These are phyloP conservation scores for Tribolium madens DNA, from an alignment of 1,140 invertebrate species.

Conservation along the genomic window DNA sequence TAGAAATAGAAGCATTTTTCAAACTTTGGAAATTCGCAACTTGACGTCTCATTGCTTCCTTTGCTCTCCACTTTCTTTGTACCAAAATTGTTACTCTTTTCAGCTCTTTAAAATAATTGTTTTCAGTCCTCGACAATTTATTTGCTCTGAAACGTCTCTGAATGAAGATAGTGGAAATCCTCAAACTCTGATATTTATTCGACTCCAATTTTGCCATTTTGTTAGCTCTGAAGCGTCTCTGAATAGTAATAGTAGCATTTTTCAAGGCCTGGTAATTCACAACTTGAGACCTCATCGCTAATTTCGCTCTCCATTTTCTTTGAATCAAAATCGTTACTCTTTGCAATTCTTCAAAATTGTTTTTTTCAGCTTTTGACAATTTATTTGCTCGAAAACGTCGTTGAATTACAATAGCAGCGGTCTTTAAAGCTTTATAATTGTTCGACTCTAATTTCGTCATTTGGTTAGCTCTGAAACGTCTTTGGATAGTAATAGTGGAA, in stretches of 20 bases:
- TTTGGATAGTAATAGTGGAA: slow-evolving; percentile 55
- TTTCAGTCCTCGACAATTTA: slow-evolving; percentile 57
- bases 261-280: slow-evolving; percentile 56
- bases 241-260: slow-evolving; percentile 53
- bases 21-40: slow-evolving; percentile 55
- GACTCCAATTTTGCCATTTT: slow-evolving; percentile 58
- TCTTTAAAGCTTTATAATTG: slow-evolving; percentile 65
- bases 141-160: slow-evolving; percentile 68
- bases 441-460: slow-evolving; percentile 60
- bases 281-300: slow-evolving; percentile 50
- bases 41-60: slow-evolving; percentile 50
- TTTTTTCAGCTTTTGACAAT: slow-evolving; percentile 58
- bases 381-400: slow-evolving; percentile 65
- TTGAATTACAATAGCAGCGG: slow-evolving; percentile 67
- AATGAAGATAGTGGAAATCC: slow-evolving; percentile 63
- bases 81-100: slow-evolving; percentile 31
- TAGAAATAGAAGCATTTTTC: slow-evolving; percentile 52
- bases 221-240: slow-evolving; percentile 65
- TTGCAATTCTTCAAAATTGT: slow-evolving; percentile 5
- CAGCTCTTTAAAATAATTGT: slow-evolving; percentile 45
- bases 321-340: slow-evolving; percentile 53
- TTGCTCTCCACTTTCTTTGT: slow-evolving; percentile 59
- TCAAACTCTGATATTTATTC: slow-evolving; percentile 64
- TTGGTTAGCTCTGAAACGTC: slow-evolving; percentile 64
- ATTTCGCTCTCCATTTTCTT: slow-evolving; percentile 55